Evolutionary conservation across 2,113 vertebrate genomes (phyloP), one percentile per base, ranked within the genome.

Genomic region (Variabilichromis moorii): DNA sequence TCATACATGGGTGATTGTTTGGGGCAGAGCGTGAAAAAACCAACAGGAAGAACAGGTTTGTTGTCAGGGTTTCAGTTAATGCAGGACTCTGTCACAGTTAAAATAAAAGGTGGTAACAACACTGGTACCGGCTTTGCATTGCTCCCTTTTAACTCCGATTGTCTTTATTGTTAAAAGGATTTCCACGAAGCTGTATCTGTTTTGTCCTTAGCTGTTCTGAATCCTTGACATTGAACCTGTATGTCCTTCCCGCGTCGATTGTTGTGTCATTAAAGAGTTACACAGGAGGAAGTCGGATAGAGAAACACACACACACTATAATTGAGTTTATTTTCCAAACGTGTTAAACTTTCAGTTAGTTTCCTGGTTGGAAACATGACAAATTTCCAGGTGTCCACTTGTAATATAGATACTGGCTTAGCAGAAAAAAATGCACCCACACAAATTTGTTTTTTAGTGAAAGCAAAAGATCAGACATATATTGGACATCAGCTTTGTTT

Each of bases 41-140:
- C 88, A 93, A 93, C 95, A 19, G 81, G 94, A 91, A 91, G 83
- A 94, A 94, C 96, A 85, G 90, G 96, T 96, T 95, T 88, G 40
- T 59, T 83, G 83, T 84, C 55, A 13, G n/a, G 59, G 12, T 50
- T 50, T 78, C 45, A 78, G 47, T 55, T 53, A 26, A 68, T 50
- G 53, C 45, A 35, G 37, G 47, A 31, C 33, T 87, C 24, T 45
- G 17, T 35, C 11, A 19, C 28, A 84, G 16, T 63, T 47, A 45
- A 4, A 9, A 45, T 13, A 26, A 50, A 54, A 78, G 79, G 12
- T 55, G 51, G 37, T 33, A 16, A 88, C 40, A 45, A 26, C 33
- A 71, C 9, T 19, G 11, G 42, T 51, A 13, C 24, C 3, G 10
- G 2, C 33, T 26, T 40, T 81, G 42, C 31, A 7, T 66, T 55